Conservation (phyloP, 2,113 vertebrate species). For the Stegostoma tigrinum region DNA sequence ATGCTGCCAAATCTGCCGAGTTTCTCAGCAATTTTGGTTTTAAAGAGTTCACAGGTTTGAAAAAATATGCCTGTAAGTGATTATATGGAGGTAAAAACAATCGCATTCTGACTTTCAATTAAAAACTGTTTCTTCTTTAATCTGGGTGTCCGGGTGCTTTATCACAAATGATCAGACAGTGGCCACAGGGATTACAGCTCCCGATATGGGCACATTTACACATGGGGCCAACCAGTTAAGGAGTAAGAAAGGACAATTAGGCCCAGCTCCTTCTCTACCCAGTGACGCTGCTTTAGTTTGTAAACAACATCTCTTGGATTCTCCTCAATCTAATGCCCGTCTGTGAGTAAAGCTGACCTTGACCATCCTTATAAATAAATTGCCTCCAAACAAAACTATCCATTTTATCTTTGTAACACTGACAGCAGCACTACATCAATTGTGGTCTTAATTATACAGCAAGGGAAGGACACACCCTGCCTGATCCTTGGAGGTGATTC, state of each 20-base stretch:
- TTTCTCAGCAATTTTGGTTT: too few relatives aligned
- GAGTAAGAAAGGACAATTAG: not conserved
- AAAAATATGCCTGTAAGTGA: not conserved
- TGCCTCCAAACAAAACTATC: not conserved
- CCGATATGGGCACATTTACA: not conserved
- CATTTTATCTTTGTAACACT: conserved; percentile 14
- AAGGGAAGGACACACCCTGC: not conserved
- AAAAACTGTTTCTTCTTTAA: not conserved
- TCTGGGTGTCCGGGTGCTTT: not conserved
- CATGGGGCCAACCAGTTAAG: not conserved
- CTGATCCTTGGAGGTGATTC: not conserved
- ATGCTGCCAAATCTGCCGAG: too few relatives aligned
- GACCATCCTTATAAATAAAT: not conserved
- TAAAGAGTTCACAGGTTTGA: not conserved
- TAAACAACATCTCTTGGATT: not conserved
- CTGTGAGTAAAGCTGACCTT: not conserved
- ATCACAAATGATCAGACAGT: not conserved
- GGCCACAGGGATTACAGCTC: not conserved
- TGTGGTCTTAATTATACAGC: not conserved
- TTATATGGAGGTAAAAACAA: not conserved
- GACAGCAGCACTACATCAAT: not conserved
- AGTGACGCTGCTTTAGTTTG: not conserved
- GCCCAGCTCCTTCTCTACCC: not conserved
- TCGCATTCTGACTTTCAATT: not conserved
- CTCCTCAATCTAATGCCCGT: not conserved